A percentile compares a stretch with the other conserved stretches of the same genome.
These are phyloP conservation scores for Lasioglossum marginatum DNA, from an alignment of 2,888 invertebrate genomes.

Conservation along the genomic window DNA sequence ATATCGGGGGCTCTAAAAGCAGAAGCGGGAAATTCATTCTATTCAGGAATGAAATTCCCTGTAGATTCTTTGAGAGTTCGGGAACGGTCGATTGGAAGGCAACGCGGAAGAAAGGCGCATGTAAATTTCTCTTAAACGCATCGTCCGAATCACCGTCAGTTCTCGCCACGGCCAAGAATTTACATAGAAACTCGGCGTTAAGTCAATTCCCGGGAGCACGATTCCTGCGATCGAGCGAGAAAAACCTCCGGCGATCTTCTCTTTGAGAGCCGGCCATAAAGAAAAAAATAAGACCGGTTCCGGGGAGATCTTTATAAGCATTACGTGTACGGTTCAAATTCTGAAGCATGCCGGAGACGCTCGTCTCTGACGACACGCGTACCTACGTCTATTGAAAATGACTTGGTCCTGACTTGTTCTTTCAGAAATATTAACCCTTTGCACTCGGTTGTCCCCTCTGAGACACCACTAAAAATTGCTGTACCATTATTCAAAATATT, in stretches of 20 bases:
- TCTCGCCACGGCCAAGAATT: constrained; percentile 60
- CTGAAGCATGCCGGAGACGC: background rate
- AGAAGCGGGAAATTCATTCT: constrained; percentile 30
- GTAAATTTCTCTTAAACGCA: constrained; percentile 62
- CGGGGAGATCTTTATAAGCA: constrained; percentile 10
- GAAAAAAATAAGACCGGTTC: constrained; percentile 39
- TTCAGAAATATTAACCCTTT: no score
- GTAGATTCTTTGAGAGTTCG: constrained; percentile 26
- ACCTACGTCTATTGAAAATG: background rate
- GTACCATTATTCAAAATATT: no score
- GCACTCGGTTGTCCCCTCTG: no score
- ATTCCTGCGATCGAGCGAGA: constrained; percentile 58
- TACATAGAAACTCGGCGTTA: constrained; percentile 75
- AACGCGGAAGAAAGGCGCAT: constrained; percentile 53
- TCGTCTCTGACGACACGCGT: background rate
- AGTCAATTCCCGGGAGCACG: constrained; percentile 68
- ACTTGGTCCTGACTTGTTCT: no score
- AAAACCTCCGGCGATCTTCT: constrained; percentile 61
- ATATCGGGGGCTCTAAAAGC: background rate
- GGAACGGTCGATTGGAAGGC: constrained; percentile 53
- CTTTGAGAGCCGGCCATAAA: constrained; percentile 61
- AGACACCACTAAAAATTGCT: no score
- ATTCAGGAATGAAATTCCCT: constrained; percentile 36
- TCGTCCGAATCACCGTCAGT: constrained; percentile 50
- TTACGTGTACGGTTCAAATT: background rate